Base-by-base conservation (phyloP, 1,140 invertebrate genomes). In the Calliphora vicina region DNA sequence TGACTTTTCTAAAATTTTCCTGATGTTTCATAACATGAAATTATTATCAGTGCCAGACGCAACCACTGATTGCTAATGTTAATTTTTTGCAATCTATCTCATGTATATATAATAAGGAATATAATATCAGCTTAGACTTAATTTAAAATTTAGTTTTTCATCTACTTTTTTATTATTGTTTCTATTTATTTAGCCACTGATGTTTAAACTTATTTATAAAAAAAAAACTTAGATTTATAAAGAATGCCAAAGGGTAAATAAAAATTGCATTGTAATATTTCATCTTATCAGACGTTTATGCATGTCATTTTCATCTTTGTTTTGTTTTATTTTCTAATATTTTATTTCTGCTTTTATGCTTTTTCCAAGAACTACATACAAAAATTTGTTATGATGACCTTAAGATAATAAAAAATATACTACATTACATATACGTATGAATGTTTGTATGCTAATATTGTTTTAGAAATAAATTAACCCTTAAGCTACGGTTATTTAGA, bases 191-290 rank as follows among this genome's bases (percentile, higher is more conserved):
- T 35, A 35, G 8, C 29, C 8, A 35, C 29, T 35, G 2, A 2
- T 35, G 8, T 35, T 35, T 4, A 35, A 4, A 35, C 8, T 35
- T 35, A 35, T 35, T 4, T 35, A 8, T 35, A 35, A 4, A 35
- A n/a, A n/a, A 4, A 35, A 35, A 50, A 50, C 45, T 6, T 50
- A 50, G 45, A 12, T 20, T 61, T 67, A 23, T 67, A 67, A 13
- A 67, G 8, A 50, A 50, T 67, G 20, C 61, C 20, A 67, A 23
- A 67, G 61, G 61, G 20, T n/a, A 67, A 67, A 67, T 23, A 67
- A 67, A 67, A 23, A 67, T 67, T 67, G 61, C 61, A 67, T 67
- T 67, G 61, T 67, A 67, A 67, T 67, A 67, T 67, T 67, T 67
- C 61, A 67, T 67, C 20, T 67, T 67, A 67, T 67, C 61, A 20